Evolutionary conservation across 30 jellyfish, hydroid and myxozoan species (phyloP).

Genomic region (Aurelia coerulea): DNA sequence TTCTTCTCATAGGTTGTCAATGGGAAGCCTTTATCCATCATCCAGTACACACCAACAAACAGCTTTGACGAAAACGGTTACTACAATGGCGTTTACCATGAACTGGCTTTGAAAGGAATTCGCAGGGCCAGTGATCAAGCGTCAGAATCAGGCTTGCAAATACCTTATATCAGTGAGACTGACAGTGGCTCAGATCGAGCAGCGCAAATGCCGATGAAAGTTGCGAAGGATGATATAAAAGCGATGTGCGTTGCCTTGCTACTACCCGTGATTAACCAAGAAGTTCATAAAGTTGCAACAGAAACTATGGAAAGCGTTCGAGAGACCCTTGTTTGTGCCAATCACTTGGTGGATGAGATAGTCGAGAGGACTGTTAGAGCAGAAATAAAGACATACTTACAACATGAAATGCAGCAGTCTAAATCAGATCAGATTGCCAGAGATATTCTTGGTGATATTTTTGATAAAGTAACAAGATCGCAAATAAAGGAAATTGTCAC

Average conservation of each 20-base stretch:
- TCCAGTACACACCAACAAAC: conserved; percentile 55
- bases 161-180: neutral
- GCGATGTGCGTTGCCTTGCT: conserved; percentile 19
- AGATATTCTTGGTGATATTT: neutral
- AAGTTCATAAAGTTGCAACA: conserved; percentile 10
- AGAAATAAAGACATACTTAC: conserved; percentile 2
- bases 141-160: neutral
- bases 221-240: conserved; percentile 28
- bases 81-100: conserved; percentile 81
- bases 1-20: conserved; percentile 68
- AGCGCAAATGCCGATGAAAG: neutral
- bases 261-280: conserved; percentile 22
- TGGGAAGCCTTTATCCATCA: conserved; percentile 55
- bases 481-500: conserved; percentile 4
- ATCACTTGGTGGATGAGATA: conserved; percentile 6
- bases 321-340: conserved; percentile 3
- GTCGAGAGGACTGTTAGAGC: neutral
- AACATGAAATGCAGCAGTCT: neutral
- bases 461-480: neutral
- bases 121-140: conserved; percentile 11
- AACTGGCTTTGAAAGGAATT: conserved; percentile 56
- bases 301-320: conserved; percentile 18
- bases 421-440: neutral
- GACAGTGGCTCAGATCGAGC: neutral
- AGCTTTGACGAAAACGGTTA: conserved; percentile 76